These are phyloP conservation scores for Acleris cristana DNA, from an alignment of 2,888 invertebrate species.

Conservation along the genomic window DNA sequence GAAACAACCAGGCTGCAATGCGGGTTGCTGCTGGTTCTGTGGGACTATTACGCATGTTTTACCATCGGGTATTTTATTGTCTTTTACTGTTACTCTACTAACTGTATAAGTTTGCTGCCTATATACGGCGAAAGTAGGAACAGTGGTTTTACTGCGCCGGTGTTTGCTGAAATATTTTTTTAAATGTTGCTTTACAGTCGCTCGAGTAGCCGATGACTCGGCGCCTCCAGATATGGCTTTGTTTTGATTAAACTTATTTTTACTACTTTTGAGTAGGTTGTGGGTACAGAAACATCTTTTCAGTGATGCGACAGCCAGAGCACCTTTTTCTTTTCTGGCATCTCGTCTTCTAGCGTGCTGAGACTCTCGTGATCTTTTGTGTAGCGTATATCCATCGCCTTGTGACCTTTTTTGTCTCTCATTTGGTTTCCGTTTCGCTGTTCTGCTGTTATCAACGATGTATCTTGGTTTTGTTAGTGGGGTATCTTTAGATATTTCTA, in stretches of 20 bases:
- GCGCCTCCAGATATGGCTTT: not conserved
- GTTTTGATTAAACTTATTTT: not conserved
- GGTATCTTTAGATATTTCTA: conserved; percentile 44
- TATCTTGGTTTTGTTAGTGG: conserved; percentile 16
- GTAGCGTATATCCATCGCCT: conserved; percentile 26
- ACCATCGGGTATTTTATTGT: conserved; percentile 26
- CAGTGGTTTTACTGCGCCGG: not conserved
- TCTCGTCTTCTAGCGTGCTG: not conserved
- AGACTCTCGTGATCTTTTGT: not conserved
- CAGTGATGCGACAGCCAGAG: not conserved
- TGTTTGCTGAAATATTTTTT: not conserved
- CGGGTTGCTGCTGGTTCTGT: not conserved
- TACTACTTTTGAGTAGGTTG: not conserved
- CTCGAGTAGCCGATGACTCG: not conserved
- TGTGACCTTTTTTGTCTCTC: conserved; percentile 40
- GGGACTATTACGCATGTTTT: conserved; percentile 23
- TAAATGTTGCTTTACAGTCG: not conserved
- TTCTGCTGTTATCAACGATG: conserved; percentile 22
- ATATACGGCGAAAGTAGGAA: not conserved
- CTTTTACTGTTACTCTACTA: conserved; percentile 35
- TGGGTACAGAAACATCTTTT: conserved; percentile 1
- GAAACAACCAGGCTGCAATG: not conserved
- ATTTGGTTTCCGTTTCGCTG: not conserved
- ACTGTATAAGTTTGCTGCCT: conserved; percentile 35
- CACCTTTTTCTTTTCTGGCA: not conserved